Percentiles rank a stretch among this genome's conserved stretches.
Evolutionary conservation across 2,888 invertebrate species (phyloP).

Genomic region (Ophion obscuratus): DNA sequence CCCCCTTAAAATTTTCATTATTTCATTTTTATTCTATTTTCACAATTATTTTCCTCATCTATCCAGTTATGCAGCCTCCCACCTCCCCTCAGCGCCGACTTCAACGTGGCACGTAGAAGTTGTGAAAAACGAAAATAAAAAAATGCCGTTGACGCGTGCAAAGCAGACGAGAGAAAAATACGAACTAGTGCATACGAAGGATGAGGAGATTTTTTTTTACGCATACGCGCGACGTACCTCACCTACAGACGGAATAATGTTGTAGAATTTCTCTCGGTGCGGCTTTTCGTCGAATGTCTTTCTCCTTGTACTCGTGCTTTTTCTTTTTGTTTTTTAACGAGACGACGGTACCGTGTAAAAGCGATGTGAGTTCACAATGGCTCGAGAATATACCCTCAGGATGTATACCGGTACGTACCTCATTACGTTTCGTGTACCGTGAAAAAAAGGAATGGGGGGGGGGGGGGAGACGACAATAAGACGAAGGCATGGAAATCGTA

Average conservation of each 20-base stretch:
- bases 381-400: constrained; percentile 47
- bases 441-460: constrained; percentile 41
- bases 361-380: constrained; percentile 50
- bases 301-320: constrained; percentile 9
- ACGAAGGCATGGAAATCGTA: constrained; percentile 37
- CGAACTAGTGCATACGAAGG: neutral
- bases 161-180: neutral
- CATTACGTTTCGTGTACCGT: constrained; percentile 54
- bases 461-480: neutral
- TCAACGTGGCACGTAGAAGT: neutral
- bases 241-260: constrained; percentile 2
- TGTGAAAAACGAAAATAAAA: constrained; percentile 18
- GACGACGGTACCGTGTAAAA: constrained; percentile 13
- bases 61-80: neutral
- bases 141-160: constrained; percentile 27
- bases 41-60: neutral
- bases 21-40: too few species aligned
- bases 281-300: constrained; percentile 30
- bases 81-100: neutral
- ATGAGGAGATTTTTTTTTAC: constrained; percentile 2
- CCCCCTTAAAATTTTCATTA: too few species aligned
- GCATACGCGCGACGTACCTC: neutral
- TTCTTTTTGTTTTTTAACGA: neutral
- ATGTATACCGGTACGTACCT: constrained; percentile 46
- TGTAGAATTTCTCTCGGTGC: constrained; percentile 32